A percentile compares a stretch with the other conserved stretches of the same genome.
These are phyloP conservation scores for Ptychochromis oligacanthus DNA, from an alignment of 2,113 vertebrate species.

Conservation along the genomic window DNA sequence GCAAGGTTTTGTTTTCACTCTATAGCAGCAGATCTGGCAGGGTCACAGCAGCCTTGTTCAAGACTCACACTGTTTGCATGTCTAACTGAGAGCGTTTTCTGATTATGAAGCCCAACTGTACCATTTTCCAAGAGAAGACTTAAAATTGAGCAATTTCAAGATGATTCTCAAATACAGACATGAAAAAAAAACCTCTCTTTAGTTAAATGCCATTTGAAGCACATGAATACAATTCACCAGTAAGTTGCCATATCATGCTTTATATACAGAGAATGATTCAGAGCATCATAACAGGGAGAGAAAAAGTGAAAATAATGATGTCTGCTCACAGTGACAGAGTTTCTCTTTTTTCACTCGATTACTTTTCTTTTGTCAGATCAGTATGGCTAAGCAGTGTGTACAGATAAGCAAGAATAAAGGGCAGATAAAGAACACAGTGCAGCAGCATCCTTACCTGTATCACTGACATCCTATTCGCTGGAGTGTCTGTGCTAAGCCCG, in stretches of 20 bases:
- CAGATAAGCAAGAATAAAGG: constrained; percentile 70
- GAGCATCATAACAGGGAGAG: constrained; percentile 16
- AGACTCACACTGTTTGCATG: constrained; percentile 76
- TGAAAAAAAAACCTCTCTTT: not conserved
- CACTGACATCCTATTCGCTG: constrained; percentile 98
- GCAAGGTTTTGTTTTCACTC: constrained; percentile 76
- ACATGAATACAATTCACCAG: constrained; percentile 16
- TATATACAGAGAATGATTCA: constrained; percentile 37
- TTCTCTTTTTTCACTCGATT: constrained; percentile 56
- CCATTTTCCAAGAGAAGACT: constrained; percentile 54
- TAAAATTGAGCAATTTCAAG: constrained; percentile 40
- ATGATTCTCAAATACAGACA: constrained; percentile 36
- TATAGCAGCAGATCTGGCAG: constrained; percentile 70
- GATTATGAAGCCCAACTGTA: constrained; percentile 75
- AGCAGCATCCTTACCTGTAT: constrained; percentile 90
- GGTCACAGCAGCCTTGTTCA: constrained; percentile 75
- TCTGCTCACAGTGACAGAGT: constrained; percentile 48
- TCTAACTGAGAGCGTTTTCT: constrained; percentile 69
- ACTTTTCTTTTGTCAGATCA: constrained; percentile 73
- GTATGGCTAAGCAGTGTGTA: constrained; percentile 56
- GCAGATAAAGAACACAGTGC: constrained; percentile 66
- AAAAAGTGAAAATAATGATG: constrained; percentile 56
- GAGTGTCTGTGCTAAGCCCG: constrained; percentile 91
- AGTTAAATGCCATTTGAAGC: constrained; percentile 38
- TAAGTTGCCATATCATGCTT: constrained; percentile 42